Evolutionary conservation across 1,140 invertebrate species (phyloP), one percentile per base, ranked within the genome.

Genomic region (Idris sp.): DNA sequence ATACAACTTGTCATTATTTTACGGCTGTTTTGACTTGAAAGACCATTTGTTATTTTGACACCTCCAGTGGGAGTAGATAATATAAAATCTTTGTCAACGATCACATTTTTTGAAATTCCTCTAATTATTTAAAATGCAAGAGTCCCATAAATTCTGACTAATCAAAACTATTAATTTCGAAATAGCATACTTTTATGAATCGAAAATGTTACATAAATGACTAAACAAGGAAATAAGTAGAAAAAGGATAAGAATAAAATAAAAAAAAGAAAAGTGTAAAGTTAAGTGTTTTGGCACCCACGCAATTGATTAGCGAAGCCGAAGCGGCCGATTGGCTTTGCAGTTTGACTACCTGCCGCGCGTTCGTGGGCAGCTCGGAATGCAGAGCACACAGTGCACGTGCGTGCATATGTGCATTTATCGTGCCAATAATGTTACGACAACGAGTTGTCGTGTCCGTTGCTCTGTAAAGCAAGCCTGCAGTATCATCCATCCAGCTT

Each of bases 291-390:
- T 54, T 22, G 31, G 5, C 64, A 28, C 72, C 72, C 64, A 74
- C 72, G 64, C 64, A 11, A 36, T 68, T 67, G 72, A 74, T 74
- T 62, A 67, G 71, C 43, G 9, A 13, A 40, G 46, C 48, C 33
- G 31, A 22, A 43, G 49, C 64, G 31, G 51, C 58, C 56, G 48
- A 62, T 64, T 71, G 41, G 40, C 51, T n/a, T n/a, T n/a, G 48
- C 38, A 46, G 61, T 77, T 77, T 65, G 56, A 77, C 79, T 79
- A 79, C 79, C 78, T 79, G 79, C 68, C 78, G 73, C 31, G 67
- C 13, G n/a, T n/a, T 62, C 78, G 79, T 81, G 79, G 79, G 79
- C 56, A 76, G 79, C 13, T 49, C 18, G 79, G 79, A 79, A 81
- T 81, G 77, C 72, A 71, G 67, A 73, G 64, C 59, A 48, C n/a